A percentile compares a stretch with the other conserved stretches of the same genome.
Conservation (phyloP, 2,888 invertebrate species). For the Macrophya alboannulata region DNA sequence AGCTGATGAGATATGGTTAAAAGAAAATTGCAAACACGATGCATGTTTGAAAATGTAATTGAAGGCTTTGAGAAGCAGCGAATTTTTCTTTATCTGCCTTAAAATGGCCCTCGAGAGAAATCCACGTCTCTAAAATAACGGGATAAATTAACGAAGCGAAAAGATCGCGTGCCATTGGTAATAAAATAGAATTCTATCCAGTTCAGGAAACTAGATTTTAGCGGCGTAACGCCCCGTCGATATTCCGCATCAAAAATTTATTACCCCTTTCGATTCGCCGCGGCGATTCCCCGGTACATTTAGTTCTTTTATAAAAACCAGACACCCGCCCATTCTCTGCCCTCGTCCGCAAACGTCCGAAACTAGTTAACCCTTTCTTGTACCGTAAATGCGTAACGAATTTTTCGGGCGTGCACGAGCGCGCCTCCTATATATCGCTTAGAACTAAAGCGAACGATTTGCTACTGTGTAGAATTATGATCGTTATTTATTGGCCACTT, state of each 20-base stretch:
- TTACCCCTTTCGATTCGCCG: conserved; percentile 69
- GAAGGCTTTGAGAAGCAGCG: neutral
- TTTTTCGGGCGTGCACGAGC: conserved; percentile 26
- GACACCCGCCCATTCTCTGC: conserved; percentile 39
- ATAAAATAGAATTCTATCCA: conserved; percentile 22
- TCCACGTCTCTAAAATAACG: neutral
- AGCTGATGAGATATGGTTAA: neutral
- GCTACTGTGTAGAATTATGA: conserved; percentile 21
- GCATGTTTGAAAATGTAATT: neutral
- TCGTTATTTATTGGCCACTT: conserved; percentile 35
- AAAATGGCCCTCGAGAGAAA: neutral
- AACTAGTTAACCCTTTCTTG: conserved; percentile 53
- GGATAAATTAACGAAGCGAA: neutral
- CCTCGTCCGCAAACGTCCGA: conserved; percentile 39
- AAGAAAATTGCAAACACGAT: neutral
- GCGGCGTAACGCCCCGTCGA: conserved; percentile 41
- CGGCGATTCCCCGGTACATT: conserved; percentile 65
- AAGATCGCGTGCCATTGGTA: conserved; percentile 19
- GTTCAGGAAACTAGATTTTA: neutral
- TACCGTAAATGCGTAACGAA: conserved; percentile 48
- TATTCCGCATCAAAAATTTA: conserved; percentile 63
- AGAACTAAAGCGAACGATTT: conserved; percentile 29
- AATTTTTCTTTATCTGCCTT: neutral
- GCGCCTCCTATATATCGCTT: conserved; percentile 6
- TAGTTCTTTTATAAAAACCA: conserved; percentile 13